Evolutionary conservation across 2,113 vertebrate genomes (phyloP), one percentile per base, ranked within the genome.

Genomic region (Carettochelys insculpta): DNA sequence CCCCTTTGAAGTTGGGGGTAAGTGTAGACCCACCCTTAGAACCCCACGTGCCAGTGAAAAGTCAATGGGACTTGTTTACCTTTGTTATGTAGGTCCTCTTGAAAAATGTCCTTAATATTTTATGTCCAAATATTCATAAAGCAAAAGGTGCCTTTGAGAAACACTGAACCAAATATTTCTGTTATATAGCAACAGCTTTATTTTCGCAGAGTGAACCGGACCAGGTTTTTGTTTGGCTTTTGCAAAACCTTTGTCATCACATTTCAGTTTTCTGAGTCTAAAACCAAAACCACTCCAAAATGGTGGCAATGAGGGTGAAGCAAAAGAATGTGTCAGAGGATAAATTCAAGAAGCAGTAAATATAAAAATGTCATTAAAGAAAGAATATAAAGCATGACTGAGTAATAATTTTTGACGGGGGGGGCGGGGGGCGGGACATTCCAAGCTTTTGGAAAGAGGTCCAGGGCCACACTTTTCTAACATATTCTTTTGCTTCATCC

Each of bases 141-240:
- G 19, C 92, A 45, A 89, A 95, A 78, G 71, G 54, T 83, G 61
- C 58, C 87, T 45, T 92, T 92, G 45, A 94, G 79, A 92, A 89
- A 52, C 80, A 80, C 48, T 52, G 50, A 41, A 50, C 76, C 71
- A 94, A 82, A 31, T 75, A 93, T 80, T 82, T 84, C 61, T 89
- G 24, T 50, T 19, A 11, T 8, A 56, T 0, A 84, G 38, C 13
- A 38, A 13, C 50, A 90, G 47, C 29, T 75, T 17, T 56, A 50
- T 45, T 48, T 24, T 8, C 79, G 11, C 77, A 5, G 5, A 78
- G 48, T 85, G 77, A 17, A 3, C 5, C 51, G 13, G 27, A 31
- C 41, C 5, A 34, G 22, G 41, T 68, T 17, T 29, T 43, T n/a
- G 10, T 45, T 50, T 13, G 83, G 41, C 78, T 89, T 90, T 87